Evolutionary conservation across 2,888 invertebrate genomes (phyloP), one percentile per base, ranked within the genome.

Genomic region (Apodemia zela): DNA sequence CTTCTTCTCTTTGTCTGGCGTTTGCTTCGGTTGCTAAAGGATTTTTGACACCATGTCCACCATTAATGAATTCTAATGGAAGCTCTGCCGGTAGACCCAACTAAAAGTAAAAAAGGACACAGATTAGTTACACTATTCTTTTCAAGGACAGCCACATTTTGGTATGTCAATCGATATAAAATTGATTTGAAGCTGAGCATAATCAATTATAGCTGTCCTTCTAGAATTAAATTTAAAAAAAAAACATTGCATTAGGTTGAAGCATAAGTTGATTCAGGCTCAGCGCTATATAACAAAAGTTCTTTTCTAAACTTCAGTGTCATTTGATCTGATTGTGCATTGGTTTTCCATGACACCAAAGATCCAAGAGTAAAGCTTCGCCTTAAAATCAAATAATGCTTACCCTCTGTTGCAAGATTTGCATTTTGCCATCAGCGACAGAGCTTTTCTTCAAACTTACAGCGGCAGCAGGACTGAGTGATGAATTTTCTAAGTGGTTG

Each of bases 1-100:
- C 95, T 72, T 94, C 94, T 69, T 93, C 94, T 69, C 95, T 92
- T 76, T 93, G 93, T 73, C 95, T 89, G 11, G 93, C 93, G 68
- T 94, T 94, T 4, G 93, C 91, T 81, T 96, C 96, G 63, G 94
- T 95, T 42, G 98, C 97, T 73, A 98, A 86, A 1, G 99, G 98
- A 87, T 99, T 99, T 84, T 99, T 99, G 68, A 99, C 97, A 54
- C 99, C 99, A 82, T 98, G 98, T 17, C 98, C 98, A 64, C 98
- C 98, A 78, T 99, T 99, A 47, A 99, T 98, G 84, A 98, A 98
- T 88, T 99, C 98, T 75, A 98, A 87, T 67, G 97, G 97, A 58
- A 97, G 94, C 81, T 97, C 97, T 62, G 96, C 94, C 29, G 97
- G 96, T 61, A 98, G 87, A 71, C 97, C 97, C 93, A 97, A 92